Evolutionary conservation across 1,140 invertebrate species (phyloP).

Genomic region (Trichonephila inaurata): DNA sequence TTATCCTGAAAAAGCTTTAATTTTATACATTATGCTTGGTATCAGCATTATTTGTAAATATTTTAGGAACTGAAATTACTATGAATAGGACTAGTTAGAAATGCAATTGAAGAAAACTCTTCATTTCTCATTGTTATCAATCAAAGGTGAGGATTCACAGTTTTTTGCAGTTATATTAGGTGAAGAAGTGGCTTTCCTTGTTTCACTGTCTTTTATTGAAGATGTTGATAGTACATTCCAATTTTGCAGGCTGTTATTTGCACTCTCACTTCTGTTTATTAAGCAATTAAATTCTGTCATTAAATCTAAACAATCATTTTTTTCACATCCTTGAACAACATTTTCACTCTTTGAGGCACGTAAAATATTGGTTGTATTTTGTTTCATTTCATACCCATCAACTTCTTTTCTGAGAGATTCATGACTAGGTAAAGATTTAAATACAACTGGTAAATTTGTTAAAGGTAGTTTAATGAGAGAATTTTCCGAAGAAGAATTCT

Average conservation of each 20-base stretch:
- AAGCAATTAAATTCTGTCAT: conserved; percentile 1
- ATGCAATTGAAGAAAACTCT: not conserved
- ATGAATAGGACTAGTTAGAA: conserved; percentile 58
- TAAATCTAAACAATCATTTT: not conserved
- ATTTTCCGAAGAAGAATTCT: conserved; percentile 77
- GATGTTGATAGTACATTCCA: not conserved
- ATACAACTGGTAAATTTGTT: conserved; percentile 56
- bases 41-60: not conserved
- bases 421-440: conserved; percentile 77
- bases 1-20: not conserved
- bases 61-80: conserved; percentile 49
- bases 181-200: conserved; percentile 52
- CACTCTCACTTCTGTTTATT: conserved; percentile 47
- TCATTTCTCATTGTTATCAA: conserved; percentile 38
- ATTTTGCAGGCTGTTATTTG: not conserved
- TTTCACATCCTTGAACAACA: conserved; percentile 32
- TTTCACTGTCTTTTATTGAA: conserved; percentile 20
- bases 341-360: conserved; percentile 67
- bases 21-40: not conserved
- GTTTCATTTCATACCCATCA: not conserved
- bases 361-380: conserved; percentile 14
- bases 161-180: conserved; percentile 55
- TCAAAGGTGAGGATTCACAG: conserved; percentile 61
- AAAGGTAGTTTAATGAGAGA: conserved; percentile 77
- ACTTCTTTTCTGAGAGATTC: not conserved